Percentiles rank a stretch among this genome's conserved stretches.
Evolutionary conservation across 1,140 invertebrate species (phyloP).

Genomic region (Mactra quadrangularis): DNA sequence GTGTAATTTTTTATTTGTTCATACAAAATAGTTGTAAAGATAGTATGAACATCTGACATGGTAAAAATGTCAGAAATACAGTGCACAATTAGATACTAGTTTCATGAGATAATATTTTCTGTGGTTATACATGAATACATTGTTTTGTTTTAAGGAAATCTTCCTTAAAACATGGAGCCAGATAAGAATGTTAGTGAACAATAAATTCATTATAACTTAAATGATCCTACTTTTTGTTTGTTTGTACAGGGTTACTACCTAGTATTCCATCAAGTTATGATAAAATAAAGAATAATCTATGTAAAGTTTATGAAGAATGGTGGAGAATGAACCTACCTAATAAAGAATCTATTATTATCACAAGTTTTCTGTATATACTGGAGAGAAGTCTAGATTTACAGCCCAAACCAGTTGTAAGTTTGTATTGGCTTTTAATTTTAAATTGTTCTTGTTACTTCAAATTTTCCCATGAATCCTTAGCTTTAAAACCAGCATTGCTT

Average conservation of each 20-base stretch:
- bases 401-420: slow-evolving; percentile 44
- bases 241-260: slow-evolving; percentile 36
- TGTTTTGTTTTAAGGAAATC: too few species aligned
- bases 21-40: neutral
- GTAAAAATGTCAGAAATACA: too few species aligned
- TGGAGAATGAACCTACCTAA: slow-evolving; percentile 43
- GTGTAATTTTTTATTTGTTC: too few species aligned
- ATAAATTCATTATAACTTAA: too few species aligned
- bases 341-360: slow-evolving; percentile 24
- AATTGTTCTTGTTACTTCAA: neutral
- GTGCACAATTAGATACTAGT: too few species aligned
- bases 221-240: too few species aligned
- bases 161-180: too few species aligned
- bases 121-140: too few species aligned
- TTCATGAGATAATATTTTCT: too few species aligned
- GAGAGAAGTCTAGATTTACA: slow-evolving; percentile 41
- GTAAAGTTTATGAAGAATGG: slow-evolving; percentile 43
- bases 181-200: too few species aligned
- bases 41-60: too few species aligned
- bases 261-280: neutral
- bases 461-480: neutral
- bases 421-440: neutral
- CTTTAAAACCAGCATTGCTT: too few species aligned
- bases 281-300: slow-evolving; percentile 13
- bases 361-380: slow-evolving; percentile 27